A percentile compares a stretch with the other conserved stretches of the same genome.
Evolutionary conservation across 2,888 invertebrate species (phyloP).

Genomic region (Cremastinae sp.): DNA sequence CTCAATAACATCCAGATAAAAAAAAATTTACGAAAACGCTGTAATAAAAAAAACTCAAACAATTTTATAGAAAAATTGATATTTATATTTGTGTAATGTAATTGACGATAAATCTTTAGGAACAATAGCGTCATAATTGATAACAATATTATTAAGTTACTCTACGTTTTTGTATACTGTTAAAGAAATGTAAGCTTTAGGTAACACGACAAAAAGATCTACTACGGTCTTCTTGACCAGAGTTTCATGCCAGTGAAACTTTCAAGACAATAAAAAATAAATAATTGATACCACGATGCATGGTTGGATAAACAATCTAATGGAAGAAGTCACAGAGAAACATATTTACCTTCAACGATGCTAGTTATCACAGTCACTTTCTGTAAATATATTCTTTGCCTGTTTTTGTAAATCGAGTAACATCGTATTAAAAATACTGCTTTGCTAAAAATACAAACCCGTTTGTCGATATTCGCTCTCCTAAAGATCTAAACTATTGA

Average conservation of each 20-base stretch:
- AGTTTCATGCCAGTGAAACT: slow-evolving; percentile 54
- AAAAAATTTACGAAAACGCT: no score
- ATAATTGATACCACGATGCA: slow-evolving; percentile 41
- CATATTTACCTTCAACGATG: slow-evolving; percentile 32
- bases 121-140: no score
- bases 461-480: background rate
- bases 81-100: no score
- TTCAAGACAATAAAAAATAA: slow-evolving; percentile 52
- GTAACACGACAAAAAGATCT: no score
- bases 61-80: no score
- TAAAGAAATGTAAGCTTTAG: no score
- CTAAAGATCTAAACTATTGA: background rate
- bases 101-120: no score
- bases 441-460: background rate
- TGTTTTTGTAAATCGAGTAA: background rate
- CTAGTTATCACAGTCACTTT: slow-evolving; percentile 51
- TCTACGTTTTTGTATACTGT: no score
- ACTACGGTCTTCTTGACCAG: slow-evolving; percentile 6
- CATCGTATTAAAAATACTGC: background rate
- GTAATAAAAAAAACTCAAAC: no score
- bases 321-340: slow-evolving; percentile 6
- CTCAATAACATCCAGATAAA: no score
- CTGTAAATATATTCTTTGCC: slow-evolving; percentile 6
- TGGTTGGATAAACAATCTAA: slow-evolving; percentile 4
- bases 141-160: no score